These are phyloP conservation scores for Bombyx mori DNA, from an alignment of 1,140 invertebrate species.

Conservation along the genomic window ASM3026992v2 NC_085125.1:1041501-1042000, in stretches of 20 bases:
- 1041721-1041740: slow-evolving; percentile 6
- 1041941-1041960: neutral
- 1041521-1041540: neutral
- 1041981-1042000: neutral
- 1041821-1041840: slow-evolving; percentile 59
- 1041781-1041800: slow-evolving; percentile 70
- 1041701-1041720: slow-evolving; percentile 7
- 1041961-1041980: neutral
- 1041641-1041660: slow-evolving; percentile 1
- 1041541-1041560: slow-evolving; percentile 3
- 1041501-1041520: neutral
- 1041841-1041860: slow-evolving; percentile 51
- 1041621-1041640: neutral
- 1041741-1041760: slow-evolving; percentile 35
- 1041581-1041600: slow-evolving; percentile 9
- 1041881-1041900: neutral
- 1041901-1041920: neutral
- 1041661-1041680: slow-evolving; percentile 9
- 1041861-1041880: slow-evolving; percentile 42
- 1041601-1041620: slow-evolving; percentile 11
- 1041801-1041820: slow-evolving; percentile 76
- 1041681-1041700: slow-evolving; percentile 8
- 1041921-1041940: neutral
- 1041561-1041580: slow-evolving; percentile 7
- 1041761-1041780: slow-evolving; percentile 63